Evolutionary conservation across 1,140 invertebrate species (phyloP).

Genomic region (Chlorops oryzae): DNA sequence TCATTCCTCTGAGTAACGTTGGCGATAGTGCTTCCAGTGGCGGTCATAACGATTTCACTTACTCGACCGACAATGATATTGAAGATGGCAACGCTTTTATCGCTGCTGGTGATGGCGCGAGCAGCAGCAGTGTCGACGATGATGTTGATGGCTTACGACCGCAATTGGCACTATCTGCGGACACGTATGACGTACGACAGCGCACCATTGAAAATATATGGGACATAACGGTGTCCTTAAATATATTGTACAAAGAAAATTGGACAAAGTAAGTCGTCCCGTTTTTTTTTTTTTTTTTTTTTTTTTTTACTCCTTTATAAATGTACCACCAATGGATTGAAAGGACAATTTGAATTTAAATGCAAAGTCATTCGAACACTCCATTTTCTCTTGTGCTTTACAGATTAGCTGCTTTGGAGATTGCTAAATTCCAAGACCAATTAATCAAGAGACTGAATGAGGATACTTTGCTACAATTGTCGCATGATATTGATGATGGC

Average conservation of each 20-base stretch:
- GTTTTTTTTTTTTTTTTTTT: background rate
- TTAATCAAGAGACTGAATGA: constrained; percentile 71
- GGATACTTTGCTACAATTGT: constrained; percentile 57
- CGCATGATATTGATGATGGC: constrained; percentile 35
- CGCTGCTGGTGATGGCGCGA: no score
- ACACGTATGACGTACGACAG: constrained; percentile 56
- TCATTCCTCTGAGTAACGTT: constrained; percentile 10
- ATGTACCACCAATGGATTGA: background rate
- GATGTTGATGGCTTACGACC: constrained; percentile 48
- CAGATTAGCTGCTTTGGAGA: constrained; percentile 71
- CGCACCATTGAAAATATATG: constrained; percentile 84
- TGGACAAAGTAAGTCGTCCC: constrained; percentile 65
- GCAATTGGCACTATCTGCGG: constrained; percentile 49
- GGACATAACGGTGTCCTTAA: constrained; percentile 89
- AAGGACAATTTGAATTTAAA: background rate
- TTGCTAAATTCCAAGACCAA: constrained; percentile 81
- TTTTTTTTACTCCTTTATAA: background rate
- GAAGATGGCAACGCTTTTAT: no score
- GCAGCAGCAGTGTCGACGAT: constrained; percentile 34
- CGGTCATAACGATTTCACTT: constrained; percentile 7
- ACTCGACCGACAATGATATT: constrained; percentile 32
- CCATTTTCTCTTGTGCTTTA: constrained; percentile 6
- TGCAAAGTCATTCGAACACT: background rate
- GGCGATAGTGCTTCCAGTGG: constrained; percentile 16
- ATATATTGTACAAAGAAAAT: constrained; percentile 90